Evolutionary conservation across 2,797 vertebrate genomes (phyloP).

Genomic region (Coregonus suidteri): DNA sequence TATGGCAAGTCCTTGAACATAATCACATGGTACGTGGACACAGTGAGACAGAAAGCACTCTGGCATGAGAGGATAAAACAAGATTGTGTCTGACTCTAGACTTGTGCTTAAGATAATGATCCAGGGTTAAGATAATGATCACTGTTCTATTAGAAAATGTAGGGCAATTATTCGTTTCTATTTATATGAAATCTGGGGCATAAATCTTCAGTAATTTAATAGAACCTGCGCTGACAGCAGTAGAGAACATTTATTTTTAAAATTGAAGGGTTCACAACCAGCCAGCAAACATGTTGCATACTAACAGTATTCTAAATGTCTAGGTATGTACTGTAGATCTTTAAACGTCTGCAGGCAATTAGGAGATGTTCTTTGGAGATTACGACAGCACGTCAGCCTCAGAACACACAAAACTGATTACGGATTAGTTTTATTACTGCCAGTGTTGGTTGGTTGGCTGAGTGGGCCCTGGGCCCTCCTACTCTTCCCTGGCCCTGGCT

Average conservation of each 20-base stretch:
- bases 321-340: slow-evolving; percentile 4
- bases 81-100: background rate
- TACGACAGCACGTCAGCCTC: slow-evolving; percentile 21
- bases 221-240: no score
- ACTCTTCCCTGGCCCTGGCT: background rate
- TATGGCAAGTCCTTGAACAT: background rate
- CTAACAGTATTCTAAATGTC: background rate
- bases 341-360: slow-evolving; percentile 54
- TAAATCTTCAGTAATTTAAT: no score
- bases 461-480: background rate
- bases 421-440: background rate
- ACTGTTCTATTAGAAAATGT: background rate
- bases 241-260: no score
- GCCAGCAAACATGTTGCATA: no score
- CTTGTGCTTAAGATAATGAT: background rate
- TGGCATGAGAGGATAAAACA: background rate
- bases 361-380: slow-evolving; percentile 53
- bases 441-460: background rate
- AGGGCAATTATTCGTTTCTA: background rate
- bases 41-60: background rate
- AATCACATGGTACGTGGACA: background rate
- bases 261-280: no score
- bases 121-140: background rate
- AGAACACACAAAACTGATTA: background rate
- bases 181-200: background rate